Evolutionary conservation across 2,797 vertebrate species (phyloP), one percentile per base, ranked within the genome.

Genomic region (Ataeniobius toweri): DNA sequence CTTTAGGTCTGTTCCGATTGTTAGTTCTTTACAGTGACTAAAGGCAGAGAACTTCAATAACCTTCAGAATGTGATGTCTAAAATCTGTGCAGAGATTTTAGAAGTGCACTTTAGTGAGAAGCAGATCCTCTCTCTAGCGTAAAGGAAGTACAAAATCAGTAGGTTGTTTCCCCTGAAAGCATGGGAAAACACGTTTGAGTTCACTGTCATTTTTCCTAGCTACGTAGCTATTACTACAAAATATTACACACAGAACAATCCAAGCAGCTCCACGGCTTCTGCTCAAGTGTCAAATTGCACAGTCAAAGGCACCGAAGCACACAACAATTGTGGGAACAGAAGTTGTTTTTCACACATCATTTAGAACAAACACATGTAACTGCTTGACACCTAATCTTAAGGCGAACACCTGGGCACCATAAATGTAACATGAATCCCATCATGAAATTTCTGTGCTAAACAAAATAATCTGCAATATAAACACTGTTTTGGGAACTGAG

Each of bases 31-130:
- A 80, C 51, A 73, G 65, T 71, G 46, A 76, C 61, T 71, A 31
- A 69, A 65, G 73, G 75, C 74, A 72, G 41, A 83, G 41, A 80
- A 61, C 79, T 85, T 89, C 75, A 82, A 79, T 83, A 76, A 81
- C 78, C 83, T 79, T 58, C 75, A 63, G 74, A 77, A 58, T 73
- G 31, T 72, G 65, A 80, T 78, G 81, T 85, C 63, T 39, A 9
- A 75, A 83, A 75, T 78, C 7, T 2, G 18, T 63, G 58, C 46
- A 39, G 56, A 5, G 36, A 76, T 86, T 86, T 86, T 39, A 73
- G 76, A 75, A 70, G 73, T 76, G 44, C 39, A 75, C 13, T 73
- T 79, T 50, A 68, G 59, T 16, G 74, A 51, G 61, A 20, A 79
- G 68, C 31, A 61, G 28, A 78, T 79, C 41, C 51, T 78, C 51